Evolutionary conservation across 2,888 invertebrate species (phyloP), one percentile per base, ranked within the genome.

Genomic region (Drosophila paramelanica): DNA sequence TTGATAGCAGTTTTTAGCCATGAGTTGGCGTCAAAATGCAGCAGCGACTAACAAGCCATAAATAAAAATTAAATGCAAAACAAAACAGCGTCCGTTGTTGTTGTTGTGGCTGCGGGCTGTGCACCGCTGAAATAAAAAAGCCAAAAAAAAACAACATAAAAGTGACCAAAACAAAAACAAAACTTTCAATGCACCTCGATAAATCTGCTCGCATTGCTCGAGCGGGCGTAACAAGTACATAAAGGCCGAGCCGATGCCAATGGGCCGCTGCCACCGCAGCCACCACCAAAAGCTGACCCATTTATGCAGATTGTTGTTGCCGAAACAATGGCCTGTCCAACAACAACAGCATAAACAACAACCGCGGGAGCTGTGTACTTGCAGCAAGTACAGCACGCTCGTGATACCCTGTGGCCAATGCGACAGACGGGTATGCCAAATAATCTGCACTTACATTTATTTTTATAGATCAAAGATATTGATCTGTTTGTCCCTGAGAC

Each of bases 271-370:
- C 64, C 41, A 45, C 47, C 36, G 65, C 57, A 17, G 52, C 46
- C 56, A 39, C 41, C 65, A 45, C 62, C 68, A 66, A 62, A 57
- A 65, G 77, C 60, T 84, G 85, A 89, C 90, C 84, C 87, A 85
- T 85, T 89, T 85, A 88, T 79, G 87, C 80, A 87, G 85, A 89
- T 82, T 84, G 17, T 84, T 53, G 55, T 73, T 71, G 71, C 43
- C 53, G n/a, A 66, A 86, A 84, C 84, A 88, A 89, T 88, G 89
- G 88, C 38, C 62, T 71, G 76, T 66, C 55, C 47, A 61, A 45
- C 60, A 77, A 31, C 50, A 53, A 42, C 64, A 66, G 45, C 33
- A 57, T 23, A 14, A 60, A 33, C 64, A 67, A 46, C 72, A 60
- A 46, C 67, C 47, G 50, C 78, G 55, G 79, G 72, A 80, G 87